A percentile compares a stretch with the other conserved stretches of the same genome.
Evolutionary conservation across 2,888 invertebrate species (phyloP).

Genomic region (Cistogaster globosa): DNA sequence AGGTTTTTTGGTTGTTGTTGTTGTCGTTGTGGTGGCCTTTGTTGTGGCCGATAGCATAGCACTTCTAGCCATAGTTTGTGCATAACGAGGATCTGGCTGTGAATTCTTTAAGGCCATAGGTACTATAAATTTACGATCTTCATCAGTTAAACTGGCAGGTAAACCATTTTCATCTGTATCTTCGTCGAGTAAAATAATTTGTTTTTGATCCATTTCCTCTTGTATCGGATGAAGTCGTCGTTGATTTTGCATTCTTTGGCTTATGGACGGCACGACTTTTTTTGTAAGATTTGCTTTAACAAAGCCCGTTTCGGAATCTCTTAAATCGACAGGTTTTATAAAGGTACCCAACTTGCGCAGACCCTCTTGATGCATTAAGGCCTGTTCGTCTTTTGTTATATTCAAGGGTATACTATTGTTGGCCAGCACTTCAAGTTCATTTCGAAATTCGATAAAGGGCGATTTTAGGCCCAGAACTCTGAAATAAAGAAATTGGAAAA

Average conservation of each 20-base stretch:
- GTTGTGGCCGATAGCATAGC: slow-evolving; percentile 72
- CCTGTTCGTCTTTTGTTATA: slow-evolving; percentile 82
- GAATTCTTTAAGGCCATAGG: slow-evolving; percentile 83
- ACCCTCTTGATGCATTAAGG: slow-evolving; percentile 82
- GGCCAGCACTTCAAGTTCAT: slow-evolving; percentile 80
- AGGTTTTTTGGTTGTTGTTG: slow-evolving; percentile 75
- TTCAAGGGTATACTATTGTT: slow-evolving; percentile 82
- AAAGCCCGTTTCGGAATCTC: slow-evolving; percentile 81
- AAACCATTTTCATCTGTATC: slow-evolving; percentile 82
- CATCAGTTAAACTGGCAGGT: slow-evolving; percentile 81
- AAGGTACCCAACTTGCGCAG: slow-evolving; percentile 81
- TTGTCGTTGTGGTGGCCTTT: slow-evolving; percentile 72
- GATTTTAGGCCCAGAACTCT: slow-evolving; percentile 82
- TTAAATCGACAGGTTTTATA: slow-evolving; percentile 82
- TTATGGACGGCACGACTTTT: slow-evolving; percentile 75
- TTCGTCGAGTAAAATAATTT: slow-evolving; percentile 81
- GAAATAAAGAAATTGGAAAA: slow-evolving; percentile 44
- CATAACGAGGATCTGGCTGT: slow-evolving; percentile 78
- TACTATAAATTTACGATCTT: slow-evolving; percentile 82
- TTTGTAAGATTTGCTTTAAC: slow-evolving; percentile 81
- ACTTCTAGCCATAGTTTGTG: slow-evolving; percentile 69
- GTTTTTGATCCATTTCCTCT: slow-evolving; percentile 82
- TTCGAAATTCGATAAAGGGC: slow-evolving; percentile 82
- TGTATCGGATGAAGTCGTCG: slow-evolving; percentile 80
- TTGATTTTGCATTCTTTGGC: slow-evolving; percentile 73